Evolutionary conservation across 2,113 vertebrate species (phyloP).

Genomic region (Andinoacara biseriatus): DNA sequence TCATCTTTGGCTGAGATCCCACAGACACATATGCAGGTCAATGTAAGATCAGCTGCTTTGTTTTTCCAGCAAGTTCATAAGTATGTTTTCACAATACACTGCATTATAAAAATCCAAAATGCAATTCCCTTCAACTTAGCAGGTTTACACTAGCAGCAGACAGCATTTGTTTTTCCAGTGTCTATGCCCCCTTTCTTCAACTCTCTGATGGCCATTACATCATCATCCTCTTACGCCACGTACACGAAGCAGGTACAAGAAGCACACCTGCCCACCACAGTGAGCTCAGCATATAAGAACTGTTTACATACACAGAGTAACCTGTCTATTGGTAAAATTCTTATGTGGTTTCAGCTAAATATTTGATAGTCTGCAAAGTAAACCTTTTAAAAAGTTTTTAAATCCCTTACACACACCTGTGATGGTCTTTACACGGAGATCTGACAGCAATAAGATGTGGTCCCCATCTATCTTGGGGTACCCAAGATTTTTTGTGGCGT

Average conservation of each 20-base stretch:
- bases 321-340: conserved; percentile 29
- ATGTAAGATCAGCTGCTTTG: background rate
- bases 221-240: background rate
- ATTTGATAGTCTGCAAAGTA: conserved; percentile 48
- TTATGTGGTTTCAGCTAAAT: conserved; percentile 39
- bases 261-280: conserved; percentile 33
- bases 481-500: background rate
- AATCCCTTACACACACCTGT: too few relatives aligned
- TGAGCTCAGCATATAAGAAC: conserved; percentile 3
- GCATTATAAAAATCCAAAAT: background rate
- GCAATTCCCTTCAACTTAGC: background rate
- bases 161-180: background rate
- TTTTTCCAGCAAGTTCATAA: background rate
- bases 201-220: background rate
- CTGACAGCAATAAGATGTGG: conserved; percentile 49
- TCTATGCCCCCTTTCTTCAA: background rate
- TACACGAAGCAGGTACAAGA: background rate
- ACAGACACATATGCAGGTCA: background rate
- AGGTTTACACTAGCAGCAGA: background rate
- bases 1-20: background rate
- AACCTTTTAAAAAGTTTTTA: too few relatives aligned
- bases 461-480: background rate
- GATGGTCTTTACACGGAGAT: conserved; percentile 54
- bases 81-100: background rate
- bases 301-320: conserved; percentile 20